Conservation (phyloP, 2,888 invertebrate genomes). For the Tillus elongatus region DNA sequence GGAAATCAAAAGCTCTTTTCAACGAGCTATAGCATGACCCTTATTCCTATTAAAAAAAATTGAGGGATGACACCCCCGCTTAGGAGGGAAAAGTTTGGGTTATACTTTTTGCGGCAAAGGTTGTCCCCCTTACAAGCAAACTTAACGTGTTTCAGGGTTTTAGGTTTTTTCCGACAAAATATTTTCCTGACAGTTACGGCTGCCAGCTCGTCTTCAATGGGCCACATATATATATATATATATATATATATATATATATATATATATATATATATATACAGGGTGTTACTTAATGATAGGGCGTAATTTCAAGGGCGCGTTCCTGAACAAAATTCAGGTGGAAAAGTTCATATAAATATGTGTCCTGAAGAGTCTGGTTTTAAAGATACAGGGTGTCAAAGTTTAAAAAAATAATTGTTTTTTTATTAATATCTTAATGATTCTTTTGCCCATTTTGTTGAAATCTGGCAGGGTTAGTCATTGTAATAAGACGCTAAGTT, state of each 20-base stretch:
- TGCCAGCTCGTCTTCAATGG: not conserved
- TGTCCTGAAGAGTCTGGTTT: too few species aligned
- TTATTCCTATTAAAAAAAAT: slow-evolving; percentile 3
- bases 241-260: too few species aligned
- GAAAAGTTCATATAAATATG: slow-evolving; percentile 1
- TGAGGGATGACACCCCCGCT: slow-evolving; percentile 2
- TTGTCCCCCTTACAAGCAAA: slow-evolving; percentile 1
- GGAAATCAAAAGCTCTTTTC: slow-evolving; percentile 1
- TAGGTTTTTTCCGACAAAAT: not conserved
- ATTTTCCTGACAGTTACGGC: not conserved
- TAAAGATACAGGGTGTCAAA: not conserved
- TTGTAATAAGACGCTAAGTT: slow-evolving; percentile 1
- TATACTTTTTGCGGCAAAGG: not conserved
- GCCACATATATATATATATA: not conserved
- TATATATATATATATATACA: too few species aligned
- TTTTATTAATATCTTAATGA: not conserved
- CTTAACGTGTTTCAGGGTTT: slow-evolving; percentile 1
- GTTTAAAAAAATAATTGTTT: not conserved
- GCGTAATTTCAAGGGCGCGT: not conserved
- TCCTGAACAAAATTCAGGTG: not conserved
- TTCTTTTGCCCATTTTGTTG: not conserved
- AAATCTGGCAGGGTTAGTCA: not conserved
- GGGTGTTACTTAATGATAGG: not conserved
- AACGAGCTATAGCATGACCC: not conserved
- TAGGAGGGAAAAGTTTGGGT: not conserved